Percentiles rank a stretch among this genome's conserved stretches.
Conservation (phyloP, 2,888 invertebrate species). For the Drosophila nigricruria region DNA sequence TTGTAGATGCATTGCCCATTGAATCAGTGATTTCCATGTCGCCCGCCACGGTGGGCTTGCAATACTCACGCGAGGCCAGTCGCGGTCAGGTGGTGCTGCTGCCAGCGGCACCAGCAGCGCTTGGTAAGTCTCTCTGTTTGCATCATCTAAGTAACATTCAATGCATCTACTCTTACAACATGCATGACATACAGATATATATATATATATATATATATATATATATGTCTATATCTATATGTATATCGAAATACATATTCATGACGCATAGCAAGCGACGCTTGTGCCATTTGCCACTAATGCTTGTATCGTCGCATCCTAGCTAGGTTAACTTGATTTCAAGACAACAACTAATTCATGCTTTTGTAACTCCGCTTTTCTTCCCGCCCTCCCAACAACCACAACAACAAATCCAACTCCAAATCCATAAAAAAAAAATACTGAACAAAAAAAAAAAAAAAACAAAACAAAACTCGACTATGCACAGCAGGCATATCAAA, state of each 20-base stretch:
- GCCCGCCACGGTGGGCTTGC: conserved; percentile 92
- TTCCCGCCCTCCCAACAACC: conserved; percentile 38
- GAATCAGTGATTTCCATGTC: conserved; percentile 91
- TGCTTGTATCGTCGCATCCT: conserved; percentile 39
- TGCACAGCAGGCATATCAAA: conserved; percentile 84
- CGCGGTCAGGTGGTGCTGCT: conserved; percentile 93
- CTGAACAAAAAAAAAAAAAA: conserved; percentile 45
- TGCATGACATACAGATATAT: conserved; percentile 9
- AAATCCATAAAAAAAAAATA: conserved; percentile 43
- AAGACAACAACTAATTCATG: conserved; percentile 75
- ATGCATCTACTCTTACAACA: conserved; percentile 14
- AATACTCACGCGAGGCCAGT: conserved; percentile 93
- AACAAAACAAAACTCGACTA: conserved; percentile 41
- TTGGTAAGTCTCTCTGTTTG: conserved; percentile 85
- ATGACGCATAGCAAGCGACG: conserved; percentile 16
- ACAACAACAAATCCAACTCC: conserved; percentile 38
- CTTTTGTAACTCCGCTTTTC: conserved; percentile 79
- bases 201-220: neutral
- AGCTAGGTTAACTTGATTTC: conserved; percentile 63
- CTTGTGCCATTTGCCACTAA: conserved; percentile 42
- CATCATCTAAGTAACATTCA: conserved; percentile 20
- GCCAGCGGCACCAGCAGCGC: conserved; percentile 88
- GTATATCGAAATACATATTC: neutral
- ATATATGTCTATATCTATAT: neutral
- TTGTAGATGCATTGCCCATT: conserved; percentile 89